Base-by-base conservation (phyloP, 2,888 invertebrate genomes). In the Scrobipalpa atriplicella region DNA sequence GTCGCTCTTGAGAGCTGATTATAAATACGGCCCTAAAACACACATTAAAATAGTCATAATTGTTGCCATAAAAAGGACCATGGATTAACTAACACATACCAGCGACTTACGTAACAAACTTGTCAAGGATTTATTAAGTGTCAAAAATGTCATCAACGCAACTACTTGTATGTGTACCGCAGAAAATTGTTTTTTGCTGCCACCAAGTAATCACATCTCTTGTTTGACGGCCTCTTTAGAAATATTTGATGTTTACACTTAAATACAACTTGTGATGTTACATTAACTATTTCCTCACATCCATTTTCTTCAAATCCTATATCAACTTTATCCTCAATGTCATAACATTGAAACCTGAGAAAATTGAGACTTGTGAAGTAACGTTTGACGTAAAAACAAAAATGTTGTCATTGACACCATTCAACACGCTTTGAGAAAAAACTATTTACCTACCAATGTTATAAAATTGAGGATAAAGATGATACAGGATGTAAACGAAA, bases 351-450 rank as follows among this genome's bases (percentile, higher is more conserved):
- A n/a, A n/a, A n/a, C n/a, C n/a, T n/a, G n/a, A n/a, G n/a, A n/a
- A 43, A 43, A n/a, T 43, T 11, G 13, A 47, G 16, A 47, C 47
- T n/a, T 47, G 47, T 47, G 16, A 47, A 47, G 66, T 64, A 61
- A 58, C 43, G 56, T 41, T n/a, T 52, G 41, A 64, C 63, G 66
- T 67, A 63, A 62, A 66, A 18, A 65, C 56, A 47, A n/a, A n/a
- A n/a, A 3, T 52, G 29, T 62, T 54, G 64, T 61, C 67, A 67
- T 67, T 64, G 67, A 64, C 67, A 67, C 52, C 39, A 29, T 61
- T 67, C 41, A 60, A 19, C n/a, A 60, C 19, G 39, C 21, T 41
- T 36, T 52, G 47, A 66, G 63, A 56, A 66, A 51, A 41, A 66
- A 9, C 18, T 54, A 16, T 47, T 47, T 29, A 3, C 29, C 5